Conservation (phyloP, 1,140 invertebrate genomes). For the Cotesia chilonis region DNA sequence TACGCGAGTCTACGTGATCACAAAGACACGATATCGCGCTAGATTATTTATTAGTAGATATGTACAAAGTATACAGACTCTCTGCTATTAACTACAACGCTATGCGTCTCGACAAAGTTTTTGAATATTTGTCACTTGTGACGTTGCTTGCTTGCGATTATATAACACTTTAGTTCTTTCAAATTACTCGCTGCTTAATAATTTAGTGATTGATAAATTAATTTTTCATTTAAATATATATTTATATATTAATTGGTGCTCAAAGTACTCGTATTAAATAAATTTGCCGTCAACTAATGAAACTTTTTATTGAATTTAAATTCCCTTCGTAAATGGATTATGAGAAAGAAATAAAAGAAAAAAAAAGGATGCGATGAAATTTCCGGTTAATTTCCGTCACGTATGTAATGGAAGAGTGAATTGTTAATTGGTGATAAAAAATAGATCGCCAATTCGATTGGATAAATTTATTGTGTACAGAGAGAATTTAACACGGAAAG, state of each 20-base stretch:
- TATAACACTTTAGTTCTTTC: too few relatives aligned
- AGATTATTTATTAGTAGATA: conserved; percentile 1
- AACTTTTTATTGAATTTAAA: too few relatives aligned
- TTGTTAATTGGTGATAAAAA: too few relatives aligned
- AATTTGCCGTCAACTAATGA: too few relatives aligned
- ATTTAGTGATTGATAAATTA: not conserved
- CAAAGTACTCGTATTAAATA: too few relatives aligned
- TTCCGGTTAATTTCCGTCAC: not conserved
- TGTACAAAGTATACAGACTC: conserved; percentile 11
- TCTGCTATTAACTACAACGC: not conserved
- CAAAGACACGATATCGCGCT: not conserved
- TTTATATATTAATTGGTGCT: not conserved
- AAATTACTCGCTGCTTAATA: too few relatives aligned
- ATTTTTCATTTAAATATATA: not conserved
- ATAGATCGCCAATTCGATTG: not conserved
- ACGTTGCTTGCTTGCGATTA: too few relatives aligned
- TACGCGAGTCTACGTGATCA: conserved; percentile 1
- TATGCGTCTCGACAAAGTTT: not conserved
- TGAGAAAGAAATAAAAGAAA: too few relatives aligned
- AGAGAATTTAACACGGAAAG: conserved; percentile 7
- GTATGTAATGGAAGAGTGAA: not conserved
- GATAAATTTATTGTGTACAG: conserved; percentile 1
- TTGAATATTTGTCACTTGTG: not conserved
- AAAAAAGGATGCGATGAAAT: too few relatives aligned
- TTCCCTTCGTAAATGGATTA: too few relatives aligned